A percentile compares a stretch with the other conserved stretches of the same genome.
phyloP scores from a whole-genome alignment of 35 echinoderm and acorn worm genomes.

The Strongylocentrotus purpuratus region DNA sequence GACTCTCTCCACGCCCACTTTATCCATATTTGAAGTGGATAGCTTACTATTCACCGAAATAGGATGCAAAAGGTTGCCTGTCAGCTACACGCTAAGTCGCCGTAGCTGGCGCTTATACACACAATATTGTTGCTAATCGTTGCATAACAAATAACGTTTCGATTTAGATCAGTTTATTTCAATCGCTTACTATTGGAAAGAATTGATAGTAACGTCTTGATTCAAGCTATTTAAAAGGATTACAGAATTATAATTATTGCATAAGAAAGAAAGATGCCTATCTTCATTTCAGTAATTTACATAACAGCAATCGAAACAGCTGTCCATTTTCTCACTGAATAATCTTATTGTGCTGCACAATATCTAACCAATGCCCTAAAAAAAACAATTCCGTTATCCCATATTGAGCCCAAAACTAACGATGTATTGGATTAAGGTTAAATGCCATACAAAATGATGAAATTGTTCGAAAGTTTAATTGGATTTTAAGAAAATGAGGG shows the following conservation, averaged over 20 bases:
- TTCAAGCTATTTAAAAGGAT: no score
- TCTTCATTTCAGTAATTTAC: background rate
- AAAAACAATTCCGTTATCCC: background rate
- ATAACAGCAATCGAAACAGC: background rate
- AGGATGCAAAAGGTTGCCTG: background rate
- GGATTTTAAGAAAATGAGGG: no score
- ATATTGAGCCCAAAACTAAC: background rate
- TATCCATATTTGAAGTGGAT: slow-evolving; percentile 3
- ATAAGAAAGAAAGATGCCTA: background rate
- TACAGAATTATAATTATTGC: background rate
- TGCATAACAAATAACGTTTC: background rate
- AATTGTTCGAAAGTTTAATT: no score
- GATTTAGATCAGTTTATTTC: no score
- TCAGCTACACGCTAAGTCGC: background rate
- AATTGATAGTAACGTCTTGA: no score
- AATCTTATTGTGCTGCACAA: background rate
- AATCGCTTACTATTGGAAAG: no score
- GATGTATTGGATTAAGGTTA: background rate
- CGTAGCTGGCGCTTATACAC: background rate
- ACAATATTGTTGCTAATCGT: background rate
- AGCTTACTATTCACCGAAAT: background rate
- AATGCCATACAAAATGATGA: background rate
- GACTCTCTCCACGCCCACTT: background rate
- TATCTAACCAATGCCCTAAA: background rate
- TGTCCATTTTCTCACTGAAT: background rate